These are phyloP conservation scores for Meghimatium bilineatum DNA, from an alignment of 2,888 invertebrate genomes.

Conservation along the genomic window DNA sequence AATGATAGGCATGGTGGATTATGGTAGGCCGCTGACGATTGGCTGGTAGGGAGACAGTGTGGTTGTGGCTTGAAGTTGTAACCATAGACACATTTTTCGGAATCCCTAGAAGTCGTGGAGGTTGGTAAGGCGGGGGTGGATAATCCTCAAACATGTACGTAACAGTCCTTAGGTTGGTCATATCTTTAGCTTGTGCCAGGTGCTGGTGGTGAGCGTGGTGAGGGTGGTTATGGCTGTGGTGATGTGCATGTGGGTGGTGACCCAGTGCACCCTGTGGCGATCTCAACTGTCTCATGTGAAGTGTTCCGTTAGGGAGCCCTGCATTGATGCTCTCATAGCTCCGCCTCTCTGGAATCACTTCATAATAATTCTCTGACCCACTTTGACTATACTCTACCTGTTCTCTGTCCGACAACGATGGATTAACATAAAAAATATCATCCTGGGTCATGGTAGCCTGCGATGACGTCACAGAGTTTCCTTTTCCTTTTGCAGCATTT, in stretches of 20 bases:
- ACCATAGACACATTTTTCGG: constrained; percentile 19
- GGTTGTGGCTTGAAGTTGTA: constrained; percentile 50
- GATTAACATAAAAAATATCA: constrained; percentile 71
- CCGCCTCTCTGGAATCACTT: constrained; percentile 70
- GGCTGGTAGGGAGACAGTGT: constrained; percentile 51
- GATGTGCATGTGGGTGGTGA: constrained; percentile 52
- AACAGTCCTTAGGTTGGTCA: constrained; percentile 53
- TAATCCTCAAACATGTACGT: constrained; percentile 68
- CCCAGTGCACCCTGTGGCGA: constrained; percentile 44
- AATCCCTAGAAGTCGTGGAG: constrained; percentile 57
- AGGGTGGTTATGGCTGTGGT: constrained; percentile 55
- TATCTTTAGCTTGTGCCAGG: constrained; percentile 46
- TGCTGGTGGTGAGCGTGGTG: constrained; percentile 46
- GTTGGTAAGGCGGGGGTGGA: constrained; percentile 71
- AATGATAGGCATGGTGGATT: constrained; percentile 47
- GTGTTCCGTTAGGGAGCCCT: constrained; percentile 56
- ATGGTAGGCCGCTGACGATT: constrained; percentile 46
- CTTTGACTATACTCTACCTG: constrained; percentile 67
- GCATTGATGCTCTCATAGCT: constrained; percentile 72
- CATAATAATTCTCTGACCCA: constrained; percentile 72
- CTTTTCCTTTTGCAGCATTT: constrained; percentile 59
- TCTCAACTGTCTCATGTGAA: constrained; percentile 50
- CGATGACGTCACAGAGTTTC: constrained; percentile 69
- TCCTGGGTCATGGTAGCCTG: constrained; percentile 73
- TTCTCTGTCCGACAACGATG: constrained; percentile 68